phyloP scores from a whole-genome alignment of 2,113 vertebrate species.

The Ageneiosus marmoratus region DNA sequence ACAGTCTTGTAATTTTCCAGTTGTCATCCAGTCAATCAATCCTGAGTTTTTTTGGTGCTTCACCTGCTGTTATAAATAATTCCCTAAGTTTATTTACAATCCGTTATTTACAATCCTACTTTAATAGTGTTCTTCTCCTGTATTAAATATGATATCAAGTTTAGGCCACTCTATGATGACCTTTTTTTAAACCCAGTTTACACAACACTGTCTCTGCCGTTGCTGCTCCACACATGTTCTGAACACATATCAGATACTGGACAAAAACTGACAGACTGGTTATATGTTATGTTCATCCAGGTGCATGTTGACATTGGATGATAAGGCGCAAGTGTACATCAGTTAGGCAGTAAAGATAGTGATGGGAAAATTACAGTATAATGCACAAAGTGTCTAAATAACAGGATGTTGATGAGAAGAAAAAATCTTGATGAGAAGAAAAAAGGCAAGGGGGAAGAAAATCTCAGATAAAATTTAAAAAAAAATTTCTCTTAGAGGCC shows the following conservation, averaged over 20 bases:
- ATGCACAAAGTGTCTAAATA: background rate
- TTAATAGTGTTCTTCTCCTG: background rate
- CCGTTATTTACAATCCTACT: too few relatives aligned
- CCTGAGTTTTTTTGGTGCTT: background rate
- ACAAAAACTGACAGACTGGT: background rate
- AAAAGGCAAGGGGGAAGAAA: background rate
- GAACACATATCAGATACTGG: background rate
- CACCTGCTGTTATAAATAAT: background rate
- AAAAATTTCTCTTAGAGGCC: background rate
- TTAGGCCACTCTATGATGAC: background rate
- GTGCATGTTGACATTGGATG: background rate
- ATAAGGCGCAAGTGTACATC: background rate
- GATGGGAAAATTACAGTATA: background rate
- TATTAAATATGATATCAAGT: background rate
- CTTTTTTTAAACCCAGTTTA: background rate
- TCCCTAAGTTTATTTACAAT: background rate
- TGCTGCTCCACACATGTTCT: background rate
- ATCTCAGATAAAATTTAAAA: background rate
- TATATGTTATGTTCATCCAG: background rate
- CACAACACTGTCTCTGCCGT: background rate
- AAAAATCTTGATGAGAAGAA: too few relatives aligned
- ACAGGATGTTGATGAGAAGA: background rate
- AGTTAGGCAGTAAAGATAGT: background rate
- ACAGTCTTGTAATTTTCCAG: background rate
- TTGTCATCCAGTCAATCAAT: background rate